Base-by-base conservation (phyloP, 1,140 invertebrate species). In the Chymomyza costata region DNA sequence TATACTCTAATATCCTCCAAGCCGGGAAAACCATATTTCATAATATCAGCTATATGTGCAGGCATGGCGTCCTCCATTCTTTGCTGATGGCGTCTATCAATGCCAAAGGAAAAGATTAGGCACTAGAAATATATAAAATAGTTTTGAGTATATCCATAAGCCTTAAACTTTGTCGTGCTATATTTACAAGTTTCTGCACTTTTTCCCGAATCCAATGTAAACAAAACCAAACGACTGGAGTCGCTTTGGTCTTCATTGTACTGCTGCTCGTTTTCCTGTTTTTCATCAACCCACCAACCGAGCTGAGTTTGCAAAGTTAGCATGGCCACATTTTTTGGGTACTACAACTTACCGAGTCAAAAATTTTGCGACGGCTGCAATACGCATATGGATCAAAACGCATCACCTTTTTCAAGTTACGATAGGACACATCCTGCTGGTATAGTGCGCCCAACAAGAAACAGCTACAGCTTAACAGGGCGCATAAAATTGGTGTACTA, bases 11-110 rank as follows among this genome's bases (percentile, higher is more conserved):
- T 86, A 78, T 95, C 93, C 65, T 97, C 95, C 51, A 96, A 87
- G 43, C 95, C 90, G 14, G 97, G 97, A 86, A 96, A 98, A 1
- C 97, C 97, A 87, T 92, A 96, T 84, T 94, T 93, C 93, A 95
- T 95, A 68, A 96, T 95, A 89, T 94, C 87, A 32, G 87, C 89
- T 43, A 90, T 73, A 83, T 85, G 76, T 0, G 16, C 16, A 1
- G 17, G 31, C n/a, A 52, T 38, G 2, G 19, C n/a, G n/a, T n/a
- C n/a, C n/a, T n/a, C n/a, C n/a, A n/a, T n/a, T n/a, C n/a, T n/a
- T n/a, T n/a, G n/a, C 1, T 16, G 10, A 5, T 7, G 0, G 1
- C 15, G 11, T 0, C 49, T 21, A 1, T 30, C 19, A 2, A 3
- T 18, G 0, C 19, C 57, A 14, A 49, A 10, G 0, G 54, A 63